Base-by-base conservation (phyloP, 2,797 vertebrate species). In the Eutrigla gurnardus region DNA sequence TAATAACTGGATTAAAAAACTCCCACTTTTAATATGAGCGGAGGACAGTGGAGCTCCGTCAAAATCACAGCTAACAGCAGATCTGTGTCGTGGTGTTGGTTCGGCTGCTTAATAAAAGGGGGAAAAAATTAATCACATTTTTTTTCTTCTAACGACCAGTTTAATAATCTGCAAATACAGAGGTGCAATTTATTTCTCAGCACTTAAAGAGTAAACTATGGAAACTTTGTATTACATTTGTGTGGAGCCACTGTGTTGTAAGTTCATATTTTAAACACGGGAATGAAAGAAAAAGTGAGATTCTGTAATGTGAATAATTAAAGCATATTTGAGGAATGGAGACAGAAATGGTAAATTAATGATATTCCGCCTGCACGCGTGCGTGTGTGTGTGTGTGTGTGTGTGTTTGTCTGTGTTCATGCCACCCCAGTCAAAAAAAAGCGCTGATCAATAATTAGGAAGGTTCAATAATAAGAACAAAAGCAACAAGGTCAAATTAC, bases 1-100 rank as follows among this genome's bases (percentile, higher is more conserved):
- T 25, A 70, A 53, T 59, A 70, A 70, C 7, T 52, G 47, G 37
- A 73, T 33, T 37, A 37, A 43, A 35, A 17, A 8, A 1, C n/a
- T 35, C 32, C 35, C 11, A 10, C 7, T 40, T 36, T 59, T 53
- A 18, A 49, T 32, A 47, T 39, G 11, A 46, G 40, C 17, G 62
- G 35, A 39, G 47, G 25, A 6, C 35, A 9, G 36, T 25, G 25
- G 32, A 36, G 7, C 65, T 55, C 15, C 35, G 39, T 36, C 32
- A 35, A 25, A 45, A 12, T 36, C 4, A 18, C 18, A 32, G n/a
- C 54, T 13, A 40, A 59, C 3, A 50, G 32, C 46, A 60, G n/a
- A 57, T 40, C 17, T 57, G 35, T 65, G 12, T 35, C 32, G 53
- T 4, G 36, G 50, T 5, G 43, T 70, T 17, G 10, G 15, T 39